A percentile compares a stretch with the other conserved stretches of the same genome.
Evolutionary conservation across 2,888 invertebrate species (phyloP).

Genomic region (Drosophila lacicola): DNA sequence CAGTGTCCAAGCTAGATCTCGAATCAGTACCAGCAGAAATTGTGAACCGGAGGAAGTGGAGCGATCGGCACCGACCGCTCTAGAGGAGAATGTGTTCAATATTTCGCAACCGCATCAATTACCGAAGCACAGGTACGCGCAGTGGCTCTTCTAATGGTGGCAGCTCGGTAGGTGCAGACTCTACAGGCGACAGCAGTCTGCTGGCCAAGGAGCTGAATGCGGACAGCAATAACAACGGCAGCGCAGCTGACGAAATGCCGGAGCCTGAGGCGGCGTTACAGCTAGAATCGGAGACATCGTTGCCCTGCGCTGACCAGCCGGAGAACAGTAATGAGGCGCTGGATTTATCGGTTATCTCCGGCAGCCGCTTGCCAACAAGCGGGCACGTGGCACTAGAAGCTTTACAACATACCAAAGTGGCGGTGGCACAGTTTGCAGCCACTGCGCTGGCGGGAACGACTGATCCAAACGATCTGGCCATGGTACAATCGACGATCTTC

Average conservation of each 20-base stretch:
- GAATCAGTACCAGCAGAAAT: conserved; percentile 10
- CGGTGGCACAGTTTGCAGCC: conserved; percentile 95
- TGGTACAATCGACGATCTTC: conserved; percentile 95
- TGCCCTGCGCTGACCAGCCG: conserved; percentile 33
- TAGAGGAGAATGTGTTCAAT: conserved; percentile 82
- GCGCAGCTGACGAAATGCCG: conserved; percentile 35
- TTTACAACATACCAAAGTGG: conserved; percentile 93
- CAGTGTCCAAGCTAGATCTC: conserved; percentile 1
- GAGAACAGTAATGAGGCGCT: conserved; percentile 81
- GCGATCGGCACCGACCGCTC: conserved; percentile 19
- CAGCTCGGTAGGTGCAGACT: conserved; percentile 42
- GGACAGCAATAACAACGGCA: conserved; percentile 82
- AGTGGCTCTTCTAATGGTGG: conserved; percentile 53
- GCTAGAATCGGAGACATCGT: conserved; percentile 22
- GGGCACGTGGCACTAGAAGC: conserved; percentile 96
- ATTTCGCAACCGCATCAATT: conserved; percentile 84
- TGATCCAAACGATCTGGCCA: conserved; percentile 90
- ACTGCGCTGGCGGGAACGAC: conserved; percentile 89
- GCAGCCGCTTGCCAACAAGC: conserved; percentile 79
- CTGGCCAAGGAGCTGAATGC: conserved; percentile 82
- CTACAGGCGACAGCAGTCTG: conserved; percentile 39
- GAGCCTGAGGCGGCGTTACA: conserved; percentile 25
- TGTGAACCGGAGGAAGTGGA: conserved; percentile 41
- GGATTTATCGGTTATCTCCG: conserved; percentile 82
- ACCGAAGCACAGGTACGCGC: conserved; percentile 81